A percentile compares a stretch with the other conserved stretches of the same genome.
Evolutionary conservation across 2,888 invertebrate genomes (phyloP).

Genomic region (Gari tellinella): DNA sequence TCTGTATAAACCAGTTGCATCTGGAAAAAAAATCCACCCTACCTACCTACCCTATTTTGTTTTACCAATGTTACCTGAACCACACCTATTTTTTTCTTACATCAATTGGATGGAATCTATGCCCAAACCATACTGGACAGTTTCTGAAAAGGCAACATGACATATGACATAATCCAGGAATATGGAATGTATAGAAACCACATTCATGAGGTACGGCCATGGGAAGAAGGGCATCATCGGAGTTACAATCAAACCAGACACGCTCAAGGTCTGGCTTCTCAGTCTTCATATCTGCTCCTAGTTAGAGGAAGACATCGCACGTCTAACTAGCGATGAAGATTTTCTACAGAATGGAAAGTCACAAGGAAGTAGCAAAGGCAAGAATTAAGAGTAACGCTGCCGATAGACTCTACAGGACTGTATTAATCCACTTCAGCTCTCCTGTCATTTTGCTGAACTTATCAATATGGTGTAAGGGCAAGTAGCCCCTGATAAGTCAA

Average conservation of each 20-base stretch:
- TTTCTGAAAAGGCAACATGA: conserved; percentile 62
- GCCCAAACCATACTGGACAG: no score
- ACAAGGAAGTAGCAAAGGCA: conserved; percentile 23
- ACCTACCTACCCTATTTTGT: no score
- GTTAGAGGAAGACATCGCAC: conserved; percentile 30
- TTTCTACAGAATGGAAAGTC: not conserved
- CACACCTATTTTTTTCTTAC: no score
- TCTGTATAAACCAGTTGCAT: no score
- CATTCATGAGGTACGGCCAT: conserved; percentile 71
- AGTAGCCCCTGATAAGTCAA: conserved; percentile 10
- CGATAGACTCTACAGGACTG: conserved; percentile 33
- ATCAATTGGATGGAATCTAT: no score
- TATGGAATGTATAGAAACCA: conserved; percentile 69
- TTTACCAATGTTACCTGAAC: no score
- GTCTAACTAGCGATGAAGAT: conserved; percentile 14
- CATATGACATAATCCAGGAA: conserved; percentile 56
- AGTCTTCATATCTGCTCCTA: conserved; percentile 53
- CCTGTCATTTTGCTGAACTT: conserved; percentile 5
- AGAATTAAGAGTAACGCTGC: conserved; percentile 8
- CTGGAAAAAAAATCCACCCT: no score
- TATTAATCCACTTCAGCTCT: conserved; percentile 14
- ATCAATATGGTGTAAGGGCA: conserved; percentile 28
- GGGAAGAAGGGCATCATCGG: conserved; percentile 62
- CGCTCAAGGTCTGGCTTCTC: conserved; percentile 59
- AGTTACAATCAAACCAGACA: conserved; percentile 55